Base-by-base conservation (phyloP, 2,797 vertebrate species). In the Takifugu ocellatus region DNA sequence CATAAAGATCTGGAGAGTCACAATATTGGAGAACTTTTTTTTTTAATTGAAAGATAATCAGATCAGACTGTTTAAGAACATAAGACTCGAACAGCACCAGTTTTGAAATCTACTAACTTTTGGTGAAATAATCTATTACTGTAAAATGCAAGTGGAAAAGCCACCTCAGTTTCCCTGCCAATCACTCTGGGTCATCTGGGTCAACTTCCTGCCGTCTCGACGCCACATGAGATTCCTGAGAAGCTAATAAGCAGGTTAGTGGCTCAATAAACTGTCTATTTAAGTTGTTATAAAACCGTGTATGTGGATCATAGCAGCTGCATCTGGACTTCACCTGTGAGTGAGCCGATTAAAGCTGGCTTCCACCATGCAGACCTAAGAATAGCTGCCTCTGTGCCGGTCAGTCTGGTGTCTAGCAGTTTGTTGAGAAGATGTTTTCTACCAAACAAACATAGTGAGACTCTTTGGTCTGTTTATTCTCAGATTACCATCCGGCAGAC, bases 401-500 rank as follows among this genome's bases (percentile, higher is more conserved):
- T 15, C 24, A 14, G 46, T 12, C 46, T 12, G 46, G 8, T 44
- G 43, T 7, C 33, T 14, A 14, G 14, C 36, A 5, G 36, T 44
- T n/a, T 10, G 17, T 24, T 5, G 25, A 27, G 49, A 50, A 15
- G 17, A 49, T 0, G 1, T 49, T 1, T 31, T 49, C n/a, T 11
- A 50, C 14, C 49, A 1, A 3, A 27, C 14, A 54, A 57, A 50
- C 9, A 33, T 3, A 25, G 16, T 17, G 4, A 46, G 10, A 48
- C 2, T 44, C 12, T 53, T 25, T 45, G 57, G 9, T 45, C 1
- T 62, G 36, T 14, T 15, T 6, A 58, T 59, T 47, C 26, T 46
- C 39, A 59, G 29, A 55, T 25, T n/a, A 24, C 11, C 54, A 15
- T 52, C 5, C n/a, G 62, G 51, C 76, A 84, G 73, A 81, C 73